Conservation (phyloP, 2,113 vertebrate species). For the Pachypanchax playfairii region DNA sequence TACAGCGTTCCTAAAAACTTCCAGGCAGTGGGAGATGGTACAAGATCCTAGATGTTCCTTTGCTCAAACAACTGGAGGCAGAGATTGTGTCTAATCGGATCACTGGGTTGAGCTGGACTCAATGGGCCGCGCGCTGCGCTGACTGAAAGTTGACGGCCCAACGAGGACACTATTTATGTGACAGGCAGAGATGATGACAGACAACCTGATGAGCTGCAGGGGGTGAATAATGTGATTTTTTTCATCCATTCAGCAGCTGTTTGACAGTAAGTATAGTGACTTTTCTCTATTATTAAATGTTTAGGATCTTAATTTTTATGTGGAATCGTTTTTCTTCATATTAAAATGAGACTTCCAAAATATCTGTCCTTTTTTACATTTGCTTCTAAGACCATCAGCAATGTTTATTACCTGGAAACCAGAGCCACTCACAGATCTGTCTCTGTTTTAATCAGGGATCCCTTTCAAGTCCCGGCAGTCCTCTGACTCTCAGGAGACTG, state of each 20-base stretch:
- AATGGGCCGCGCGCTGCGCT: slow-evolving; percentile 1
- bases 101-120: slow-evolving; percentile 11
- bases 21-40: slow-evolving; percentile 55
- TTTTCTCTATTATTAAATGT: slow-evolving; percentile 8
- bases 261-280: slow-evolving; percentile 63
- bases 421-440: slow-evolving; percentile 29
- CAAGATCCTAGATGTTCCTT: slow-evolving; percentile 49
- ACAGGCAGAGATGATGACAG: slow-evolving; percentile 49
- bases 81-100: slow-evolving; percentile 23
- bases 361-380: not conserved
- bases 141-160: slow-evolving; percentile 14
- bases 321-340: not conserved
- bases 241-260: slow-evolving; percentile 46
- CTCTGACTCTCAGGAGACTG: slow-evolving; percentile 31
- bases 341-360: slow-evolving; percentile 3
- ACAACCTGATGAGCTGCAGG: slow-evolving; percentile 35
- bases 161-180: slow-evolving; percentile 24
- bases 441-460: slow-evolving; percentile 46
- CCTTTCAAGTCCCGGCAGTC: slow-evolving; percentile 30
- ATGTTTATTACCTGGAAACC: slow-evolving; percentile 4
- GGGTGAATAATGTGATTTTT: slow-evolving; percentile 63
- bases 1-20: slow-evolving; percentile 79
- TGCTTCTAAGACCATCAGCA: not conserved
- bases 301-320: not conserved
- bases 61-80: slow-evolving; percentile 58